Base-by-base conservation (phyloP, 2,888 invertebrate species). In the Bombyx huttoni region DNA sequence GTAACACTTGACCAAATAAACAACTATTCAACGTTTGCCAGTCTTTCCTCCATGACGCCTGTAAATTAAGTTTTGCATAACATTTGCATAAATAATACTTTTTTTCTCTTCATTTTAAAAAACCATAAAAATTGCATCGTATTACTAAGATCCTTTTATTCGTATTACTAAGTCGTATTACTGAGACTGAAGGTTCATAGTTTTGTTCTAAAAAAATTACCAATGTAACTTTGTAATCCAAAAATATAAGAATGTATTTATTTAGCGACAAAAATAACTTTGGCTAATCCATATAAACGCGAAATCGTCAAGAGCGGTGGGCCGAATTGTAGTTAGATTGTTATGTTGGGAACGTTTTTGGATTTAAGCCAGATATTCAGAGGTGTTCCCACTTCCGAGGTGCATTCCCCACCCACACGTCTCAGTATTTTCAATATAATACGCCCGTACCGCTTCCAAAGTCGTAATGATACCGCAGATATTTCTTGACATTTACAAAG, bases 1-100 rank as follows among this genome's bases (percentile, higher is more conserved):
- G 56, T 58, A 62, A 65, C 86, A 85, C 79, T 86, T 87, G 83
- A 80, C 78, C 80, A 87, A 86, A 86, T 80, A 86, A 81, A 81
- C 76, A 77, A 73, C 67, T 76, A 80, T 78, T 78, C 74, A 71
- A 68, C 71, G 68, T 60, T 72, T 58, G 67, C 64, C 58, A 73
- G 68, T 75, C 70, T 78, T 78, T 78, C 73, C 75, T 77, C 67
- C 70, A 73, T 73, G 69, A 74, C 66, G 66, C 57, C 65, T 56
- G 52, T 55, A 53, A 51, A 54, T 54, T 58, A 51, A 54, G 12
- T 51, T 50, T 54, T 56, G 53, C 51, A 57, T 51, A 49, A 10
- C 9, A 24, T 48, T 33, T 9, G 8, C 8, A 48, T 33, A 48
- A 8, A 24, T 48, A 33, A 10, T 8, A 14, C 13, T 47, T 10